Evolutionary conservation across 2,888 invertebrate species (phyloP).

Genomic region (Tipula lateralis): DNA sequence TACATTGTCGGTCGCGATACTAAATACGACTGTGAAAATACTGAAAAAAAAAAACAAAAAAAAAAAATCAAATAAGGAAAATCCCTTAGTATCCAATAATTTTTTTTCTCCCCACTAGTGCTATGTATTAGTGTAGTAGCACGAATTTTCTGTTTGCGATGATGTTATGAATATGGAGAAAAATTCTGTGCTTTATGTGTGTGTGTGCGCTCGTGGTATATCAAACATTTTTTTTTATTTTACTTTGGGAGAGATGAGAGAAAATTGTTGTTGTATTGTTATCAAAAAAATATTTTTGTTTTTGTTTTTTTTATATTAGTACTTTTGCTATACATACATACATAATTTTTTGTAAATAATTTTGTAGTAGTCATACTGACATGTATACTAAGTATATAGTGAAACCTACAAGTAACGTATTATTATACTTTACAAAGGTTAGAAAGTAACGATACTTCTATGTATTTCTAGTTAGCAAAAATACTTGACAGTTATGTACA

Average conservation of each 20-base stretch:
- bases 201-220: background rate
- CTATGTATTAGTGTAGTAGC: conserved; percentile 5
- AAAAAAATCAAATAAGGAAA: conserved; percentile 26
- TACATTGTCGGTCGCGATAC: conserved; percentile 28
- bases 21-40: conserved; percentile 26
- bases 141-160: background rate
- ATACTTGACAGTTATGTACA: too few species aligned
- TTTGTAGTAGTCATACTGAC: background rate
- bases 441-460: too few species aligned
- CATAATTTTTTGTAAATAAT: background rate
- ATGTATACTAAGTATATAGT: background rate
- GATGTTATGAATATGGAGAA: conserved; percentile 15
- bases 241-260: conserved; percentile 15
- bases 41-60: background rate
- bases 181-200: background rate
- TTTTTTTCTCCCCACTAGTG: background rate
- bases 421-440: too few species aligned
- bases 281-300: background rate
- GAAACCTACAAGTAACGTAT: background rate
- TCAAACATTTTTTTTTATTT: background rate
- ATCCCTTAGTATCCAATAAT: conserved; percentile 27
- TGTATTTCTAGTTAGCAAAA: too few species aligned
- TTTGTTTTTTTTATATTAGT: background rate
- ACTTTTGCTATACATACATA: background rate
- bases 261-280: conserved; percentile 3